A percentile compares a stretch with the other conserved stretches of the same genome.
Conservation (phyloP, 2,113 vertebrate species). For the Kryptolebias marmoratus region DNA sequence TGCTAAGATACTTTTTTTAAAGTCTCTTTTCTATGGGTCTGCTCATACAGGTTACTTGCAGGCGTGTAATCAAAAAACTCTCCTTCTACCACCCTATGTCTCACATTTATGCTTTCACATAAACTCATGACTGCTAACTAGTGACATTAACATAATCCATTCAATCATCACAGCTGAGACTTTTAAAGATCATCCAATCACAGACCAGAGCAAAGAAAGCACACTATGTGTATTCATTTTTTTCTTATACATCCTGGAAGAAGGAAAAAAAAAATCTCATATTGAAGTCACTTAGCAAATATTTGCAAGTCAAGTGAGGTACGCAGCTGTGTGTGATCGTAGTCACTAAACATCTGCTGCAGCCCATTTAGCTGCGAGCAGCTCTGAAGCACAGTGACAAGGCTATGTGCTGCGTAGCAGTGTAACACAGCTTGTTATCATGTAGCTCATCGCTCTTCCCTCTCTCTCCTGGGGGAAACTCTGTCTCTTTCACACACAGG, state of each 20-base stretch:
- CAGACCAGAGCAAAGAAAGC: background rate
- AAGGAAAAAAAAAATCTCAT: slow-evolving; percentile 56
- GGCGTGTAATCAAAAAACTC: too few relatives aligned
- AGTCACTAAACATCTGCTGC: slow-evolving; percentile 78
- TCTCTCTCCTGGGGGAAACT: slow-evolving; percentile 52
- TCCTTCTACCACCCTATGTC: too few relatives aligned
- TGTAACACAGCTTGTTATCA: slow-evolving; percentile 77
- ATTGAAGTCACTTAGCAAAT: slow-evolving; percentile 74
- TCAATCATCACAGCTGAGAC: background rate
- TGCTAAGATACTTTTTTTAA: too few relatives aligned
- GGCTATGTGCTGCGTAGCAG: slow-evolving; percentile 64
- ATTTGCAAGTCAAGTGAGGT: slow-evolving; percentile 75
- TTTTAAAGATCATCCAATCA: background rate
- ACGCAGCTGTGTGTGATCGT: slow-evolving; percentile 50
- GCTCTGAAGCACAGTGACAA: slow-evolving; percentile 67
- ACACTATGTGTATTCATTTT: slow-evolving; percentile 26
- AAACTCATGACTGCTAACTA: too few relatives aligned
- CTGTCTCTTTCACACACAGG: slow-evolving; percentile 36
- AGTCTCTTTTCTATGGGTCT: too few relatives aligned
- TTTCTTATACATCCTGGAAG: slow-evolving; percentile 41
- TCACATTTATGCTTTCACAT: too few relatives aligned
- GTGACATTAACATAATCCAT: too few relatives aligned
- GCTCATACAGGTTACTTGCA: too few relatives aligned
- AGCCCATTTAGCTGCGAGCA: slow-evolving; percentile 66
- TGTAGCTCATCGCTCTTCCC: slow-evolving; percentile 70